Base-by-base conservation (phyloP, 2,113 vertebrate genomes). In the Castor canadensis region DNA sequence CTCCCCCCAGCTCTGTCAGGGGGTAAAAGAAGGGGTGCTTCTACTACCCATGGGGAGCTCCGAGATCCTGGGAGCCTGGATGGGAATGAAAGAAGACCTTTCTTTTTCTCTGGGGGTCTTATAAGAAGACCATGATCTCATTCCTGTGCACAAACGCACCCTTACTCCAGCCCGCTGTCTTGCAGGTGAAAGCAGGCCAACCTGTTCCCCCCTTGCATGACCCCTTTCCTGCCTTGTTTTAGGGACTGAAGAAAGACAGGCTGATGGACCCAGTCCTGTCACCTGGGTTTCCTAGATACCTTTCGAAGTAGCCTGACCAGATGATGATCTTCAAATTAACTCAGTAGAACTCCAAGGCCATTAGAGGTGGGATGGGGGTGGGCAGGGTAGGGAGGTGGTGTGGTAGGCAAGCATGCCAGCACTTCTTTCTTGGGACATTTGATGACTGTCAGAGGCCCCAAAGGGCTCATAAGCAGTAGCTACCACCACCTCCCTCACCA, bases 221-320 rank as follows among this genome's bases (percentile, higher is more conserved):
- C 47, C 6, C n/a, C 24, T 40, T 91, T 56, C 60, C 45, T 49
- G 54, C 35, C 35, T 92, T 60, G 15, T 76, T 89, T 82, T 43
- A 87, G 79, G 45, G 40, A 45, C 56, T 1, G 35, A 81, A 69
- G 35, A 66, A 91, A 91, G 49, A 71, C 43, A 77, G 8, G 5
- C 45, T 47, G 10, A 72, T 45, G 45, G 30, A 7, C 43, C 75
- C 22, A 67, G 17, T 56, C 12, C 17, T 52, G 9, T 82, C 24
- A 4, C 5, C 35, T 64, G 83, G 60, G 30, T 89, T 72, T 89
- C 45, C 24, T 82, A 94, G 84, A 81, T 6, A 56, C 35, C 9
- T 82, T 58, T 69, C n/a, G 35, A 94, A n/a, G 49, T 73, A 92
- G 76, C 91, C 77, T 56, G 17, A 87, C 67, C 28, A 89, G 73